Evolutionary conservation across 2,888 invertebrate species (phyloP).

Genomic region (Drosophila eohydei): DNA sequence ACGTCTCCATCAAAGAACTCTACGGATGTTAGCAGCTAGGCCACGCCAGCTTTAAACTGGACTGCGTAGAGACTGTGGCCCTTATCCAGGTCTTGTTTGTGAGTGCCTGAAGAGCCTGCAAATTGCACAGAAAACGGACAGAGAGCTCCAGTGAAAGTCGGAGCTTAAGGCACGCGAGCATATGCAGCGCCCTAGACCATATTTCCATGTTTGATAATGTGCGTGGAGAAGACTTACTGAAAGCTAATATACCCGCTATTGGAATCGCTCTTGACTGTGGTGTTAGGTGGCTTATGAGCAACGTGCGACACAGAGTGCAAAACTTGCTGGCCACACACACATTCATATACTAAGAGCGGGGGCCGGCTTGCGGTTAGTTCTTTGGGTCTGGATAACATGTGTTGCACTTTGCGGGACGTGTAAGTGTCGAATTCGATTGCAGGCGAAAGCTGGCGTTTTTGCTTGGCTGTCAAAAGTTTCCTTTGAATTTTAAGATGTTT

Average conservation of each 20-base stretch:
- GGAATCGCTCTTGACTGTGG: background rate
- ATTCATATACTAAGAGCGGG: slow-evolving; percentile 5
- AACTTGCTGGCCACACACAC: slow-evolving; percentile 1
- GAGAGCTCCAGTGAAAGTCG: background rate
- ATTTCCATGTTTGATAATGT: background rate
- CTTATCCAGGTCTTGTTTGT: slow-evolving; percentile 38
- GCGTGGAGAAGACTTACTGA: background rate
- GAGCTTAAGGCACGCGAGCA: background rate
- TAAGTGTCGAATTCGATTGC: slow-evolving; percentile 59
- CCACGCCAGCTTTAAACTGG: too few species aligned
- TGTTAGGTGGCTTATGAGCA: slow-evolving; percentile 7
- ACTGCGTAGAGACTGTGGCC: slow-evolving; percentile 22
- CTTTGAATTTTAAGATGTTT: slow-evolving; percentile 32
- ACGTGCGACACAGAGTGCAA: slow-evolving; percentile 2
- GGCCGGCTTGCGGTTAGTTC: slow-evolving; percentile 15
- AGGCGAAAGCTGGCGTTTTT: slow-evolving; percentile 14
- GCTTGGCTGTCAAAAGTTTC: slow-evolving; percentile 44
- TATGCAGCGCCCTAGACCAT: too few species aligned
- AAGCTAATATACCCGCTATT: background rate
- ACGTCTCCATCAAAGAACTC: background rate
- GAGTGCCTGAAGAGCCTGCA: slow-evolving; percentile 45
- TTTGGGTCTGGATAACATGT: slow-evolving; percentile 37
- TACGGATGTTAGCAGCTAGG: too few species aligned
- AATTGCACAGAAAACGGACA: slow-evolving; percentile 23
- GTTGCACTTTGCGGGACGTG: slow-evolving; percentile 22